Evolutionary conservation across 2,888 invertebrate species (phyloP), one percentile per base, ranked within the genome.

Genomic region (Pterobdella sp.): DNA sequence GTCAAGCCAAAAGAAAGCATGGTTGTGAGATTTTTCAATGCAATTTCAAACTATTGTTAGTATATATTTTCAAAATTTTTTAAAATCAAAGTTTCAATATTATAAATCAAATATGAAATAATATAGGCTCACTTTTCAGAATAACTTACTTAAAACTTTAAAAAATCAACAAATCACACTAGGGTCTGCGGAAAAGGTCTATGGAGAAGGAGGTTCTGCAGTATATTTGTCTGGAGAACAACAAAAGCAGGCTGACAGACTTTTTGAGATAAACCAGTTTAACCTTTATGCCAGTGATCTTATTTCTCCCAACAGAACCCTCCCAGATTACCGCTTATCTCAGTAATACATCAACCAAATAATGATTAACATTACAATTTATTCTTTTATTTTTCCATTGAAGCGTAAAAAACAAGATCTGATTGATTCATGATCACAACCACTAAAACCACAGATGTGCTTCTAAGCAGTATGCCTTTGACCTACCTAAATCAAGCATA

Each of bases 261-360:
- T 93, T 83, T 98, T 98, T 85, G 94, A 94, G 84, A 89, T 96
- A 81, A 98, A 98, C 86, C 97, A 98, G 87, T 98, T 98, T 86
- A 98, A 98, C 86, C 87, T 98, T 79, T 86, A 96, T 84, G 98
- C 97, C 78, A 95, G 94, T 84, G 96, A 98, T 84, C 91, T 93
- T 89, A 95, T 98, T 81, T 93, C 95, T 76, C 85, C 97, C 76
- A 98, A 98, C 86, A 88, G 98, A 80, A 93, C 94, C 7, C 87
- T 98, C 73, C 90, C 92, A 35, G 98, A 98, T 85, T 93, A 96
- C 77, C 87, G 97, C 68, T 81, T 94, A 82, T 90, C 91, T 77
- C 92, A 91, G 91, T 94, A 18, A 49, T n/a, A 49, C 14, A 49
- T n/a, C n/a, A n/a, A 18, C n/a, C 52, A n/a, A 18, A 18, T 49